Evolutionary conservation across 1,140 invertebrate species (phyloP), one percentile per base, ranked within the genome.

Genomic region (Drosophila sp.): DNA sequence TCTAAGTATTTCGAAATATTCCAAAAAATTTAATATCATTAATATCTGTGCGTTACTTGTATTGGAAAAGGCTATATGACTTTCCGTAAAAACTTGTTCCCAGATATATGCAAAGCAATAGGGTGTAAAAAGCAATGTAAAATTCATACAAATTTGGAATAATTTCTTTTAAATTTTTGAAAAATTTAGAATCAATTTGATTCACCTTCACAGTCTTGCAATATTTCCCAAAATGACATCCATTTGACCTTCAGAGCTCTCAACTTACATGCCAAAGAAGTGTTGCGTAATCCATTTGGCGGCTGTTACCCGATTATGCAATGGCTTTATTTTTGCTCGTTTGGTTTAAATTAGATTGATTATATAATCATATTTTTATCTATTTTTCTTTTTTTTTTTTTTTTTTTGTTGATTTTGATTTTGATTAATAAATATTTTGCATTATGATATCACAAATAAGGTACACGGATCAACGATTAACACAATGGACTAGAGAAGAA

Each of bases 371-470:
- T 50, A 6, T 47, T 40, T 10, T 40, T 30, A 30, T 30, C 17
- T 17, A 17, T 17, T 17, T 17, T 30, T 30, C 30, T 67, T 65
- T 66, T 66, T n/a, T 29, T 38, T 79, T 80, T 70, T 74, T 84
- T 72, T 70, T 60, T 17, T 17, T 17, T 17, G 17, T 17, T 17
- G 17, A 17, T 17, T 17, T 17, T 17, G 17, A 17, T 17, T 17
- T 67, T 29, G 54, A 71, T 73, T 41, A 57, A 23, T 65, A 11
- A 50, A 64, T 76, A 47, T 63, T 47, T 80, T 69, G 41, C 68
- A 74, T 84, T 84, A 84, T 73, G 77, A 89, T 89, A 89, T 89
- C 84, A 89, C 84, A 89, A 89, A 89, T 84, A 84, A 89, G 84
- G 84, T 89, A 89, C 84, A 89, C 84, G 83, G 84, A 87, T 87